Evolutionary conservation across 1,140 invertebrate genomes (phyloP).

Genomic region (Galleria mellonella): DNA sequence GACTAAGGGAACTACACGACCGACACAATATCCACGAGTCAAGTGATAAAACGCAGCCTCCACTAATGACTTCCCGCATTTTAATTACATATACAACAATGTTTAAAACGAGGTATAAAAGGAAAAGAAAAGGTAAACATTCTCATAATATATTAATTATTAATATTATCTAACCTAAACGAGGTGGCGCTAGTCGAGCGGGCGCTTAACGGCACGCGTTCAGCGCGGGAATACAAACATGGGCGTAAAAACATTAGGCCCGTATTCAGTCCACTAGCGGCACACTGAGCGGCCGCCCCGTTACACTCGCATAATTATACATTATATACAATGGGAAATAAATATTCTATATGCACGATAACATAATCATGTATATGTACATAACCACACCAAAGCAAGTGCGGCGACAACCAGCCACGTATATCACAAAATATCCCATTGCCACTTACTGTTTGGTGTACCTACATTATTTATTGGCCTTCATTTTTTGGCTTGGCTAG

Average conservation of each 20-base stretch:
- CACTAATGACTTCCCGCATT: conserved; percentile 29
- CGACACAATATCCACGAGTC: conserved; percentile 21
- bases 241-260: conserved; percentile 3
- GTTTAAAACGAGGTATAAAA: conserved; percentile 59
- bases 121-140: conserved; percentile 49
- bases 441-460: conserved; percentile 19
- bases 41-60: conserved; percentile 37
- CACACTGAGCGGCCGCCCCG: conserved; percentile 9
- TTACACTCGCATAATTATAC: conserved; percentile 38
- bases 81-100: conserved; percentile 32
- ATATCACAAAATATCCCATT: conserved; percentile 48
- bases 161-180: conserved; percentile 5
- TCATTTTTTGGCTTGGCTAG: conserved; percentile 62
- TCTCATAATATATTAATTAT: conserved; percentile 53
- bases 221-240: background rate
- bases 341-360: conserved; percentile 60
- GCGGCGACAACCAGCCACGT: conserved; percentile 16
- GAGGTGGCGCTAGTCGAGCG: conserved; percentile 24
- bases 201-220: background rate
- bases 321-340: conserved; percentile 71
- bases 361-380: conserved; percentile 63
- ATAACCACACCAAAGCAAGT: conserved; percentile 30
- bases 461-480: conserved; percentile 34
- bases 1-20: conserved; percentile 29
- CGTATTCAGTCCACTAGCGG: background rate